Conservation (phyloP, 1,140 invertebrate genomes). For the Agrypnia vestita region DNA sequence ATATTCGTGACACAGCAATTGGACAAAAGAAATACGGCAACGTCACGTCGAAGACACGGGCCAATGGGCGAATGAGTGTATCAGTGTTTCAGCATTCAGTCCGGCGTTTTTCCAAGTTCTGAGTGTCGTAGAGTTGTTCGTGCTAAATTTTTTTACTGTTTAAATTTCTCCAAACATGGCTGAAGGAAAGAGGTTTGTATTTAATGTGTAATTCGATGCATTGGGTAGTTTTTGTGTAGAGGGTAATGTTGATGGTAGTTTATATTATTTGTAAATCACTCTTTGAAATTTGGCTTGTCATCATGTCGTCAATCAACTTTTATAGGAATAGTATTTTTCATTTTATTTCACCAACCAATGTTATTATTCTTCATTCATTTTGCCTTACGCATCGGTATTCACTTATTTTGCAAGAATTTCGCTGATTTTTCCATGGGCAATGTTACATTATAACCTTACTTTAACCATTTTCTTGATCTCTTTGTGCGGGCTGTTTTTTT, state of each 20-base stretch:
- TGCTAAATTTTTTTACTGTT: conserved; percentile 59
- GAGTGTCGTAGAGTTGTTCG: conserved; percentile 26
- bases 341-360: conserved; percentile 46
- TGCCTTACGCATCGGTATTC: background rate
- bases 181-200: conserved; percentile 74
- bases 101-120: conserved; percentile 39
- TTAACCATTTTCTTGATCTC: conserved; percentile 38
- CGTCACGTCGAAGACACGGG: conserved; percentile 68
- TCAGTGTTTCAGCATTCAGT: conserved; percentile 62
- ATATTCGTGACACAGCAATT: conserved; percentile 57
- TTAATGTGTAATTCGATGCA: background rate
- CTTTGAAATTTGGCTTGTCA: conserved; percentile 71
- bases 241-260: background rate
- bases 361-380: conserved; percentile 5
- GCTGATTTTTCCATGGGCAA: background rate
- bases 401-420: background rate
- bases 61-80: conserved; percentile 49
- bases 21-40: conserved; percentile 74
- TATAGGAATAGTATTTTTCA: conserved; percentile 60
- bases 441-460: conserved; percentile 21
- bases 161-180: conserved; percentile 69
- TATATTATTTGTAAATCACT: conserved; percentile 43
- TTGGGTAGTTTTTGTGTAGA: background rate
- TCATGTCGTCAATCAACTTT: conserved; percentile 66
- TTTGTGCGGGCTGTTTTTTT: conserved; percentile 37